Evolutionary conservation across 2,797 vertebrate species (phyloP).

Genomic region (Aselliscus stoliczkanus): DNA sequence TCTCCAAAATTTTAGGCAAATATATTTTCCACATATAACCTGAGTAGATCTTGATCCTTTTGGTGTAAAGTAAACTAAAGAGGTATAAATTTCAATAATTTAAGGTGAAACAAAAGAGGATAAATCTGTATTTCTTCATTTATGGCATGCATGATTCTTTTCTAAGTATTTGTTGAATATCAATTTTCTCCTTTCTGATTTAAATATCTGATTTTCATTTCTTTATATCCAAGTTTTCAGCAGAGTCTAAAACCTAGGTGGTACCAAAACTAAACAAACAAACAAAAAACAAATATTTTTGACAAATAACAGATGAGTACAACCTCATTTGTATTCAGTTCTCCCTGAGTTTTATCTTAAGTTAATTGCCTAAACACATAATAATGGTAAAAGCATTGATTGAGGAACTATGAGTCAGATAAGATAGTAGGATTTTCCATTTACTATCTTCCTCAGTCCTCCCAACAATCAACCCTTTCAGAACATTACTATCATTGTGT

Average conservation of each 20-base stretch:
- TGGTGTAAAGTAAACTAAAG: not conserved
- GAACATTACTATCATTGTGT: not conserved
- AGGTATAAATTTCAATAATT: not conserved
- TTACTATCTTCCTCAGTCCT: not conserved
- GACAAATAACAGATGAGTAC: not conserved
- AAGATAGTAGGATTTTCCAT: not conserved
- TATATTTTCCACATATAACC: not conserved
- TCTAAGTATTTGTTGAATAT: not conserved
- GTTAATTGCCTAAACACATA: not conserved
- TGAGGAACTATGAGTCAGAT: not conserved
- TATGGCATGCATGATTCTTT: not conserved
- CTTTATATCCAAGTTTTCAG: not conserved
- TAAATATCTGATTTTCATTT: not conserved
- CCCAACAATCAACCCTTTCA: not conserved
- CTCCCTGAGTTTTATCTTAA: not conserved
- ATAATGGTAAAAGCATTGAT: not conserved
- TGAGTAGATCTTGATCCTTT: not conserved
- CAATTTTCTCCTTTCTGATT: not conserved
- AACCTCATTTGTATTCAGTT: not conserved
- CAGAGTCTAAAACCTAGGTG: not conserved
- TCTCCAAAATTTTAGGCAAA: not conserved
- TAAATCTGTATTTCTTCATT: not conserved
- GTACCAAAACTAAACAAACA: not conserved
- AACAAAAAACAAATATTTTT: not conserved
- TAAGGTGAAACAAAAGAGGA: not conserved